Evolutionary conservation across 2,888 invertebrate species (phyloP).

Genomic region (Oligia strigilis): DNA sequence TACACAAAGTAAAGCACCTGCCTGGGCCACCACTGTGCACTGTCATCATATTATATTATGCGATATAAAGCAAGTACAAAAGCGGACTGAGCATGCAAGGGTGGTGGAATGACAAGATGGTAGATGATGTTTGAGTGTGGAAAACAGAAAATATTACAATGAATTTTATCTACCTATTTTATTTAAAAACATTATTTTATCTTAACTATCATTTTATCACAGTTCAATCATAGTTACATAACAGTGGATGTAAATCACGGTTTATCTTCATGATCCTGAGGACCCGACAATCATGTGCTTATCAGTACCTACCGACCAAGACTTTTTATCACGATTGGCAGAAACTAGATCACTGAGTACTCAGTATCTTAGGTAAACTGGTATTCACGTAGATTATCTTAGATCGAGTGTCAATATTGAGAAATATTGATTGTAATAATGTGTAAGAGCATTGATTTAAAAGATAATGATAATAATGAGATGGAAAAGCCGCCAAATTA

Average conservation of each 20-base stretch:
- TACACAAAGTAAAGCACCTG: no score
- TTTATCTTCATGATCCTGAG: no score
- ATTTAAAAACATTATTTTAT: not conserved
- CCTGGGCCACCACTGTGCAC: no score
- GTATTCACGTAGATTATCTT: not conserved
- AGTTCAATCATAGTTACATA: not conserved
- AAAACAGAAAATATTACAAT: not conserved
- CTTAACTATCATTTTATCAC: not conserved
- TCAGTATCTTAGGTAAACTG: not conserved
- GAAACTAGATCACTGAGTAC: not conserved
- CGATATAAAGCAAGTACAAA: not conserved
- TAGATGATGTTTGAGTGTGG: not conserved
- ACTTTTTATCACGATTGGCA: not conserved
- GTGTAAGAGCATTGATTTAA: not conserved
- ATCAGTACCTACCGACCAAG: not conserved
- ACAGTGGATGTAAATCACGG: not conserved
- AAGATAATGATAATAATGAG: not conserved
- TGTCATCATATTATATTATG: not conserved
- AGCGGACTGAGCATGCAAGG: not conserved
- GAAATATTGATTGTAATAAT: not conserved
- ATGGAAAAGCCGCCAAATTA: not conserved
- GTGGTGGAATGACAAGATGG: no score
- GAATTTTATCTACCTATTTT: not conserved
- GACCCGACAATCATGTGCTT: not conserved
- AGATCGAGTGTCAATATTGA: slow-evolving; percentile 1